Evolutionary conservation across 2,888 invertebrate species (phyloP).

Genomic region (Cryptocheilus praepositus): DNA sequence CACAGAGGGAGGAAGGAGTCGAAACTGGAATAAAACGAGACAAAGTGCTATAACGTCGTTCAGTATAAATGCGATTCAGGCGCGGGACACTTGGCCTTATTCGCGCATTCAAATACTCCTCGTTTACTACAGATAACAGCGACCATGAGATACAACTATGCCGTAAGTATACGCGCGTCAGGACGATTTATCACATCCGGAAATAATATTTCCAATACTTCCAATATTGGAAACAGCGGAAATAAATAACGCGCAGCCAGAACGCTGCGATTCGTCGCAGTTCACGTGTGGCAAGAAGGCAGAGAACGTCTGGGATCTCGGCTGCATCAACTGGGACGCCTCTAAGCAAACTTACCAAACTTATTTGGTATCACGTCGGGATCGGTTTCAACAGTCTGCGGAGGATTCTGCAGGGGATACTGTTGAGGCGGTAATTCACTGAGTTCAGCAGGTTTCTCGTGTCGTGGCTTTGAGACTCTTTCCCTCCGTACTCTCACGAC

Average conservation of each 20-base stretch:
- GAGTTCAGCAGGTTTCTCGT: conserved; percentile 67
- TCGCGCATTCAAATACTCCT: too few relatives aligned
- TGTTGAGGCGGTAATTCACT: conserved; percentile 69
- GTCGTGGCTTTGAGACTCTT: conserved; percentile 66
- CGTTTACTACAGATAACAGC: neutral
- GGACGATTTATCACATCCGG: neutral
- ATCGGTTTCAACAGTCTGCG: conserved; percentile 79
- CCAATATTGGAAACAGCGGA: neutral
- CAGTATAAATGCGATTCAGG: too few relatives aligned
- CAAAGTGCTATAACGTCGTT: too few relatives aligned
- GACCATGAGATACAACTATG: neutral
- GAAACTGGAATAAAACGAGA: too few relatives aligned
- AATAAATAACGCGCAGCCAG: neutral
- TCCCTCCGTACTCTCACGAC: conserved; percentile 76
- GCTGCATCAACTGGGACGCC: too few relatives aligned
- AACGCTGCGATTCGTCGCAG: too few relatives aligned
- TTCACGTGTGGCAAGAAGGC: too few relatives aligned
- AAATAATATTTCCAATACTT: conserved; percentile 5
- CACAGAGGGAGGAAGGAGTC: too few relatives aligned
- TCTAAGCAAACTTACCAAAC: conserved; percentile 77
- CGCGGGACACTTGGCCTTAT: too few relatives aligned
- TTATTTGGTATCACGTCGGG: conserved; percentile 86
- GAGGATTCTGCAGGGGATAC: conserved; percentile 68
- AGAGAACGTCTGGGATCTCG: too few relatives aligned
- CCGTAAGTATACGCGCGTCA: neutral